phyloP scores from a whole-genome alignment of 2,797 vertebrate genomes.

The Centroberyx gerrardi region DNA sequence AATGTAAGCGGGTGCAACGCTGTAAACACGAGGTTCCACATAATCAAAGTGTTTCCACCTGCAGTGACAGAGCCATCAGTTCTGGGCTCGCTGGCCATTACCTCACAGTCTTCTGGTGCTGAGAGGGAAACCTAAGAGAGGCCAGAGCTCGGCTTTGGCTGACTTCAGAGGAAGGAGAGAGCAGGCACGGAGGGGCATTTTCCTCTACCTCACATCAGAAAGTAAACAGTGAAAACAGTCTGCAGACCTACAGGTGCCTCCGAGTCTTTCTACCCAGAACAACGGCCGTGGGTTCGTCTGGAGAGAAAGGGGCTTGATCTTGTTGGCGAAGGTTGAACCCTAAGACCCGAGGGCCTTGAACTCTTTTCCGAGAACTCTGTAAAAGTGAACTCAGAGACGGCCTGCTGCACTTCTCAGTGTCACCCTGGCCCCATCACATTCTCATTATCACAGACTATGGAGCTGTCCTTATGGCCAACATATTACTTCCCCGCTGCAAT shows the following conservation, averaged over 20 bases:
- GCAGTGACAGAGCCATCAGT: conserved; percentile 79
- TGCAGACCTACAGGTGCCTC: conserved; percentile 57
- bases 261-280: conserved; percentile 5
- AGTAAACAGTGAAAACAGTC: conserved; percentile 65
- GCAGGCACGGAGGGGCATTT: conserved; percentile 51
- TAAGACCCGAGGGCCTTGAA: conserved; percentile 1
- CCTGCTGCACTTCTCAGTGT: conserved; percentile 29
- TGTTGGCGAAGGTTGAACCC: conserved; percentile 21
- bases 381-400: conserved; percentile 18
- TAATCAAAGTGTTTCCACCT: conserved; percentile 84
- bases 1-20: conserved; percentile 68
- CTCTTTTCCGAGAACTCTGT: conserved; percentile 28
- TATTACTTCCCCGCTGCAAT: conserved; percentile 43
- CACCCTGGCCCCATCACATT: conserved; percentile 11
- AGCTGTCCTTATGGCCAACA: conserved; percentile 50
- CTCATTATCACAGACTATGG: conserved; percentile 38
- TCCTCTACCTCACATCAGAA: conserved; percentile 67
- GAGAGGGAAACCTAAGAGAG: conserved; percentile 72
- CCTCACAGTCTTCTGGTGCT: conserved; percentile 71
- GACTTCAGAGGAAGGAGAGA: conserved; percentile 49
- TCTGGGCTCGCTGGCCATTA: conserved; percentile 68
- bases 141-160: conserved; percentile 46
- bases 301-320: conserved; percentile 12
- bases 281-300: conserved; percentile 8
- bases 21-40: conserved; percentile 74